A percentile compares a stretch with the other conserved stretches of the same genome.
These are phyloP conservation scores for Marronus borbonicus DNA, from an alignment of 2,888 invertebrate genomes.

Conservation along the genomic window DNA sequence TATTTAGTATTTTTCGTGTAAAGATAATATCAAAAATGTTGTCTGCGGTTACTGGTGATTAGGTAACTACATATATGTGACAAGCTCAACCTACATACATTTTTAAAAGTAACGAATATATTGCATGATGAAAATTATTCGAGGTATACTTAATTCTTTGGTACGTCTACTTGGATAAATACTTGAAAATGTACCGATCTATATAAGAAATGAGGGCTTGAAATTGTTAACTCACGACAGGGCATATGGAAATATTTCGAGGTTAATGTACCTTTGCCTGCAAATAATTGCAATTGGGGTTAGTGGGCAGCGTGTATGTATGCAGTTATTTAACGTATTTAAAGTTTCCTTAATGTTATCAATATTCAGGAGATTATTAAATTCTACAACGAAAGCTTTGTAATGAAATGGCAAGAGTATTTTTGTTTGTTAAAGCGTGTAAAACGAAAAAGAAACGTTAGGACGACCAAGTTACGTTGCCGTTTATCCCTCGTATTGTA, in stretches of 20 bases:
- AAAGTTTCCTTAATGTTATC: slow-evolving; percentile 4
- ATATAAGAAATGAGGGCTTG: slow-evolving; percentile 29
- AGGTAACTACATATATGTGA: not conserved
- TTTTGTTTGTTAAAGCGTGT: no score
- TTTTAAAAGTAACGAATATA: slow-evolving; percentile 28
- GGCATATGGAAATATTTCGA: slow-evolving; percentile 25
- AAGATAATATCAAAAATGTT: slow-evolving; percentile 1
- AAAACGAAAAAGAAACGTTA: no score
- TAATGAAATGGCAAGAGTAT: no score
- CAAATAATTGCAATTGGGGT: slow-evolving; percentile 12
- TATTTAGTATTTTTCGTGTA: not conserved
- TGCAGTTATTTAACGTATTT: slow-evolving; percentile 4
- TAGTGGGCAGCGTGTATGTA: not conserved
- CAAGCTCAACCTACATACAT: slow-evolving; percentile 2
- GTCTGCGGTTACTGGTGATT: not conserved
- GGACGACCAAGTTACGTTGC: no score
- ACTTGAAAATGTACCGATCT: slow-evolving; percentile 26
- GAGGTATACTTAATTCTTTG: slow-evolving; percentile 13
- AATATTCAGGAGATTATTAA: not conserved
- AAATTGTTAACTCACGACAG: slow-evolving; percentile 25
- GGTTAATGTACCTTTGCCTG: slow-evolving; percentile 39
- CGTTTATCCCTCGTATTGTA: no score
- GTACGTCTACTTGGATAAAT: slow-evolving; percentile 27
- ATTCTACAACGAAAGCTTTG: no score
- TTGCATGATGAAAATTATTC: slow-evolving; percentile 42